Base-by-base conservation (phyloP, 2,888 invertebrate species). In the Lithophane leautieri region DNA sequence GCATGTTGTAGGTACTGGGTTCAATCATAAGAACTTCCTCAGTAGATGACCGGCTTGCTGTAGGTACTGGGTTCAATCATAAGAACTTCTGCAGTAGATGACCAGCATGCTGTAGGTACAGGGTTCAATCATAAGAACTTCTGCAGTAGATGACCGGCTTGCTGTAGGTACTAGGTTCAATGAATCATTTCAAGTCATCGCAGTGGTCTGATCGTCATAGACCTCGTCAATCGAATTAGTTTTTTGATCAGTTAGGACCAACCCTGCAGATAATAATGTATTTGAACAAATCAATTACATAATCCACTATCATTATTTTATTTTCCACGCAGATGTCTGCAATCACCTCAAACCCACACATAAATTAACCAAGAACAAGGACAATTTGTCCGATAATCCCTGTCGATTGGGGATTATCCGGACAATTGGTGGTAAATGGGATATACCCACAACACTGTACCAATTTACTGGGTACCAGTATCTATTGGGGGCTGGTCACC, bases 351-450 rank as follows among this genome's bases (percentile, higher is more conserved):
- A n/a, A 60, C 34, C 28, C 50, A 70, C 11, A 88, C 82, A 92
- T 93, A 92, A 93, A 93, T 93, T 91, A 89, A 75, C 77, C 71
- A 88, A 74, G 82, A 87, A 80, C 80, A 82, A 81, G 86, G 84
- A 87, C 90, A 86, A 90, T 90, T 92, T 92, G 90, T 89, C 89
- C 87, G 81, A 77, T 91, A 93, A 93, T 92, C 93, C 92, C 89
- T 91, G 93, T 93, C 93, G 89, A 93, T 93, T 87, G 92, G 85
- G 93, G 91, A 93, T 93, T 93, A 93, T 91, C 90, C 88, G 65
- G 70, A 89, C 91, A 92, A 93, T 93, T 91, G 91, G 76, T 78
- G 82, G 86, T 93, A 93, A 93, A 90, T 92, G 78, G 78, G 84
- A 85, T 93, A 93, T 93, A 91, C 93, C 91, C 85, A 90, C 91